Conservation (phyloP, 1,140 invertebrate species). For the Bombus superbus region DNA sequence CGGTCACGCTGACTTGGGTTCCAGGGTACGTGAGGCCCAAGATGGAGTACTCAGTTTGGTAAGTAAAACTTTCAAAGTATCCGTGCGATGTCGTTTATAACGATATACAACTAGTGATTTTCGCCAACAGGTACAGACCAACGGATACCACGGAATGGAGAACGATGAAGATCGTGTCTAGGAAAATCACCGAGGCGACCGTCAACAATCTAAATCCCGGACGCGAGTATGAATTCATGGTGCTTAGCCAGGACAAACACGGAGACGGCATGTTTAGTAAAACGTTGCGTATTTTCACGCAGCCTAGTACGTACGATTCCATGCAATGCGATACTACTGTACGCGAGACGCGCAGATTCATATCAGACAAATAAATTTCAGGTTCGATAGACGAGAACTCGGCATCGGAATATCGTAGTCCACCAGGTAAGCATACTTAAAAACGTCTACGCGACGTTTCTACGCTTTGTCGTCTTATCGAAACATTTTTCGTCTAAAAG, state of each 20-base stretch:
- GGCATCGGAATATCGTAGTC: conserved; percentile 74
- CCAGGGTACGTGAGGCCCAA: conserved; percentile 92
- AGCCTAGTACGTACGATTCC: conserved; percentile 75
- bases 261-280: conserved; percentile 96
- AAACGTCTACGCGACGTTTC: too few species aligned
- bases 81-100: neutral
- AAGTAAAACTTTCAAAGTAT: conserved; percentile 64
- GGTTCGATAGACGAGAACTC: conserved; percentile 72
- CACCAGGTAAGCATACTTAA: conserved; percentile 57
- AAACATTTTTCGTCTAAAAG: conserved; percentile 21
- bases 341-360: neutral
- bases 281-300: conserved; percentile 89
- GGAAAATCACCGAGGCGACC: conserved; percentile 90
- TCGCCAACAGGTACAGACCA: conserved; percentile 85
- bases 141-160: conserved; percentile 90
- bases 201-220: conserved; percentile 90
- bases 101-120: too few species aligned
- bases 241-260: conserved; percentile 92
- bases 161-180: conserved; percentile 87
- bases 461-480: too few species aligned
- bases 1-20: conserved; percentile 93
- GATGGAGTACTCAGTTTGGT: conserved; percentile 94
- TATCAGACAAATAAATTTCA: conserved; percentile 45
- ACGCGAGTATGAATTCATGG: conserved; percentile 94
- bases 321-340: neutral